Conservation (phyloP, 2,888 invertebrate genomes). For the Eupeodes latifasciatus region DNA sequence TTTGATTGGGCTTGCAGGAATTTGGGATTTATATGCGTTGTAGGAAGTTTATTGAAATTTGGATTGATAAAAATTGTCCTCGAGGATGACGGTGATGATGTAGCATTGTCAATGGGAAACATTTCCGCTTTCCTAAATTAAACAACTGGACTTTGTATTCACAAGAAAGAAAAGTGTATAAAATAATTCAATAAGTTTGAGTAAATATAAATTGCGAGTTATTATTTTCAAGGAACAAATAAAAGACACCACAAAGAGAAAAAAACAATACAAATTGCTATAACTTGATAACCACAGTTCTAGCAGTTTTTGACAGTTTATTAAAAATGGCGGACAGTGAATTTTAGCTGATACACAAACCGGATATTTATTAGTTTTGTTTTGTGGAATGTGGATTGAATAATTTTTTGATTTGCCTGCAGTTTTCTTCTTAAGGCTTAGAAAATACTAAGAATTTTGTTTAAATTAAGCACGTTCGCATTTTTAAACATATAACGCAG, state of each 20-base stretch:
- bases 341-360: slow-evolving; percentile 17
- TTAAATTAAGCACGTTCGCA: too few species aligned
- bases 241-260: slow-evolving; percentile 54
- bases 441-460: too few species aligned
- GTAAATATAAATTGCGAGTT: slow-evolving; percentile 26
- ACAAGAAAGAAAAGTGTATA: background rate
- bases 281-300: slow-evolving; percentile 38
- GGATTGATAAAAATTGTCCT: slow-evolving; percentile 83
- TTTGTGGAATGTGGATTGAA: too few species aligned
- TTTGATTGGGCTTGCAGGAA: slow-evolving; percentile 79
- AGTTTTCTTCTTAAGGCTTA: too few species aligned
- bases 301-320: slow-evolving; percentile 45
- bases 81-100: slow-evolving; percentile 76
- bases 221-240: slow-evolving; percentile 48
- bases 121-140: slow-evolving; percentile 26
- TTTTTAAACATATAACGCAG: too few species aligned
- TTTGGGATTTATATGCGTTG: slow-evolving; percentile 83
- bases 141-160: background rate
- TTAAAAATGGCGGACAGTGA: background rate
- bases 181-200: background rate
- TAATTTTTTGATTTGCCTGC: background rate
- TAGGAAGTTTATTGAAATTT: slow-evolving; percentile 79
- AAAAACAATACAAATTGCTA: slow-evolving; percentile 49
- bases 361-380: slow-evolving; percentile 13
- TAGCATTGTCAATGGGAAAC: slow-evolving; percentile 76